A percentile compares a stretch with the other conserved stretches of the same genome.
These are phyloP conservation scores for Philereme transversata DNA, from an alignment of 2,888 invertebrate genomes.

Conservation along the genomic window DNA sequence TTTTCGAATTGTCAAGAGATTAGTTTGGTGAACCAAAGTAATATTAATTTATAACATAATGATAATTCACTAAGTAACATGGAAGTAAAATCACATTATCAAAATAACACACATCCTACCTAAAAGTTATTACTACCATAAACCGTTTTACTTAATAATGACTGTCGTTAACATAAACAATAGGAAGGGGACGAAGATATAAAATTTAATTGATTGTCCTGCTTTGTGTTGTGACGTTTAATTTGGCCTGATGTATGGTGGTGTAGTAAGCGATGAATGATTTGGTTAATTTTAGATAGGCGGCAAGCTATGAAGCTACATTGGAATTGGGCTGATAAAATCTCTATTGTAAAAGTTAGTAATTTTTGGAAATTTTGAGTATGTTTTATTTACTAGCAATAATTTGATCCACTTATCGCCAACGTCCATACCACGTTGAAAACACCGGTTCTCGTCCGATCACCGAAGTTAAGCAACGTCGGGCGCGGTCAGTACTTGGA, in stretches of 20 bases:
- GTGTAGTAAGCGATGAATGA: constrained; percentile 8
- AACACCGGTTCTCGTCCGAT: constrained; percentile 71
- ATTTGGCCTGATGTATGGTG: constrained; percentile 40
- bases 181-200: constrained; percentile 41
- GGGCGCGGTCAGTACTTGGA: constrained; percentile 70
- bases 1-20: too few species aligned
- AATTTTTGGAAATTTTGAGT: too few species aligned
- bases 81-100: constrained; percentile 22
- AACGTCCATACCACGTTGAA: constrained; percentile 41
- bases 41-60: too few species aligned
- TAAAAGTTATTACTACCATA: constrained; percentile 48
- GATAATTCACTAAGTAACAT: not conserved
- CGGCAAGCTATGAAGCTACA: not conserved
- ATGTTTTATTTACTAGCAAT: not conserved
- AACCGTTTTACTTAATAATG: constrained; percentile 56
- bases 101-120: constrained; percentile 24
- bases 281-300: constrained; percentile 19
- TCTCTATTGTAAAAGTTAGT: not conserved
- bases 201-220: constrained; percentile 57
- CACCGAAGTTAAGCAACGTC: constrained; percentile 77
- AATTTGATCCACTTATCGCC: not conserved
- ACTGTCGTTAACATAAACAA: constrained; percentile 53
- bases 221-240: constrained; percentile 50
- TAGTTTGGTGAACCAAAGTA: too few species aligned
- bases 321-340: not conserved